A percentile compares a stretch with the other conserved stretches of the same genome.
Conservation (phyloP, 2,888 invertebrate genomes). For the Limenitis camilla region DNA sequence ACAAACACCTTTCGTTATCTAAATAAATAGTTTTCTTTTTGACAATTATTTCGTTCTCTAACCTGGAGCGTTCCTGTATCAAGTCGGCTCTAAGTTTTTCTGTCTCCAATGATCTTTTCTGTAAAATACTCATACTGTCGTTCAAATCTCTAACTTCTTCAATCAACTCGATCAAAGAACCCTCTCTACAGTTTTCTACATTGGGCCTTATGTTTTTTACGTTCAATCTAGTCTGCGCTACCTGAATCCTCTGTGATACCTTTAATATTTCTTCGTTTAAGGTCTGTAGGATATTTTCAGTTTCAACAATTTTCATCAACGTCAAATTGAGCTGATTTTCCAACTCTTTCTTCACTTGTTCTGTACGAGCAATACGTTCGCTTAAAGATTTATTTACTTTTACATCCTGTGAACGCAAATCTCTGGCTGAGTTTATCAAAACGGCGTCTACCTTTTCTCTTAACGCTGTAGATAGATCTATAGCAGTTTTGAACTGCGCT, state of each 20-base stretch:
- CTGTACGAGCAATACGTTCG: slow-evolving; percentile 82
- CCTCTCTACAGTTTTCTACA: slow-evolving; percentile 64
- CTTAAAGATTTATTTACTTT: slow-evolving; percentile 83
- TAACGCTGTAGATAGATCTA: slow-evolving; percentile 81
- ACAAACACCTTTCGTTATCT: slow-evolving; percentile 59
- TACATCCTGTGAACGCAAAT: slow-evolving; percentile 87
- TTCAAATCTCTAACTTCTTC: slow-evolving; percentile 64
- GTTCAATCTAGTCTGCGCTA: slow-evolving; percentile 62
- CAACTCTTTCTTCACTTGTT: slow-evolving; percentile 81
- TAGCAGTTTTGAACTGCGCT: slow-evolving; percentile 81
- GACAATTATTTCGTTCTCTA: slow-evolving; percentile 64
- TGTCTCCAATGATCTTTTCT: slow-evolving; percentile 52
- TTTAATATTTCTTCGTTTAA: slow-evolving; percentile 60
- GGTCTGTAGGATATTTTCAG: slow-evolving; percentile 58
- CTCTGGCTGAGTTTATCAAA: slow-evolving; percentile 83
- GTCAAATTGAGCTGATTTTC: slow-evolving; percentile 79
- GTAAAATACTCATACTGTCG: slow-evolving; percentile 56
- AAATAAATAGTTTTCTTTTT: slow-evolving; percentile 60
- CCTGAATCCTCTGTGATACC: slow-evolving; percentile 58
- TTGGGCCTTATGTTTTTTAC: slow-evolving; percentile 57
- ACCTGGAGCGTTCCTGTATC: slow-evolving; percentile 54
- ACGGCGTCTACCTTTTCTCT: slow-evolving; percentile 82
- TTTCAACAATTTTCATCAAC: slow-evolving; percentile 56
- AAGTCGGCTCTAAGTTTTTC: slow-evolving; percentile 55
- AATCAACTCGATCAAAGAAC: slow-evolving; percentile 54